phyloP scores from a whole-genome alignment of 2,888 invertebrate genomes.

The Diplazon laetatorius region DNA sequence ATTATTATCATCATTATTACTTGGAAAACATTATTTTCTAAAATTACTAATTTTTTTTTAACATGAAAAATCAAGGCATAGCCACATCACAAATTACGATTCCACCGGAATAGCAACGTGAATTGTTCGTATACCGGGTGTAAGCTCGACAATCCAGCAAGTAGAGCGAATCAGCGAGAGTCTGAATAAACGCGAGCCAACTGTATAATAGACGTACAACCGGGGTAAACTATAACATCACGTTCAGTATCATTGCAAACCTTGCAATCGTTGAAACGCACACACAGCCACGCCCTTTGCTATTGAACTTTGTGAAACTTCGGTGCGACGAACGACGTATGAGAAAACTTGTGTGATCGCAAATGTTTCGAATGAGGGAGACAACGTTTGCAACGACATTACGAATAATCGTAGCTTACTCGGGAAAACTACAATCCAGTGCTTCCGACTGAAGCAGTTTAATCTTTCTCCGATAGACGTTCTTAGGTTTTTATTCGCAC shows the following conservation, averaged over 20 bases:
- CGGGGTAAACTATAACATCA: neutral
- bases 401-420: neutral
- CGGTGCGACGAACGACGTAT: too few species aligned
- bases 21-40: neutral
- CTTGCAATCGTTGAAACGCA: constrained; percentile 38
- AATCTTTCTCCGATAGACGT: constrained; percentile 43
- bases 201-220: too few species aligned
- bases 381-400: too few species aligned
- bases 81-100: constrained; percentile 29
- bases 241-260: constrained; percentile 23
- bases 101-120: neutral
- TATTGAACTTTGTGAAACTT: constrained; percentile 57
- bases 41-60: neutral
- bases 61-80: neutral
- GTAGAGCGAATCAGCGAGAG: constrained; percentile 47
- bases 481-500: constrained; percentile 14
- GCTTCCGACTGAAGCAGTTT: constrained; percentile 26
- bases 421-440: constrained; percentile 14
- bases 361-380: neutral
- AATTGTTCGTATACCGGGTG: neutral
- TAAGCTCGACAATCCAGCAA: constrained; percentile 19
- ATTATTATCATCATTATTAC: neutral
- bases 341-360: too few species aligned
- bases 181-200: neutral
- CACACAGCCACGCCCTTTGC: constrained; percentile 50